Conservation (phyloP, 2,888 invertebrate species). For the Dicyrtomina minuta region DNA sequence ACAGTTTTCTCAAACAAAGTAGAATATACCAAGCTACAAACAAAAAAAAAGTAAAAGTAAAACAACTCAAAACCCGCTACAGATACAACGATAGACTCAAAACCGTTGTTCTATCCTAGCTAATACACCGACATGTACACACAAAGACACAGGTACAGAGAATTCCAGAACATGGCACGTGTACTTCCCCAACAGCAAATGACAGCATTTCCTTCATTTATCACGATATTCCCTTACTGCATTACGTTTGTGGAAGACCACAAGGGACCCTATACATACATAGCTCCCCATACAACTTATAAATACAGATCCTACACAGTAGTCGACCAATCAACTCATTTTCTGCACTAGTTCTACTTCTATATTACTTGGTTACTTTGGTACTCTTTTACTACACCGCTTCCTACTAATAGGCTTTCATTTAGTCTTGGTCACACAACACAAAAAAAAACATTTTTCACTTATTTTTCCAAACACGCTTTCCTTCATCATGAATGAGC, state of each 20-base stretch:
- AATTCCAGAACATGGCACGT: slow-evolving; percentile 18
- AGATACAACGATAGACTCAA: not conserved
- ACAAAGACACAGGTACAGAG: slow-evolving; percentile 3
- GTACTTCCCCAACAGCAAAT: slow-evolving; percentile 22
- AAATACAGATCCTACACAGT: slow-evolving; percentile 9
- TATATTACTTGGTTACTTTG: too few species aligned
- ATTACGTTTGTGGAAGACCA: not conserved
- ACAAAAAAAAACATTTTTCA: not conserved
- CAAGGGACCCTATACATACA: slow-evolving; percentile 2
- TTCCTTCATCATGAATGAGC: not conserved
- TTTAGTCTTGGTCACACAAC: too few species aligned
- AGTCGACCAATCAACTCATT: slow-evolving; percentile 26
- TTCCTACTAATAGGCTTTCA: slow-evolving; percentile 8
- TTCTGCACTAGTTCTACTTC: not conserved
- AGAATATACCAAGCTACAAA: too few species aligned
- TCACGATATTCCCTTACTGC: slow-evolving; percentile 6
- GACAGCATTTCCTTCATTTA: slow-evolving; percentile 22
- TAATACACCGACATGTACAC: too few species aligned
- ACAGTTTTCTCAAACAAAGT: too few species aligned
- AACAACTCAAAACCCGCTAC: too few species aligned
- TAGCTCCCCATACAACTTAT: slow-evolving; percentile 6
- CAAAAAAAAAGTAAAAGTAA: too few species aligned
- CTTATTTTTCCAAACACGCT: not conserved
- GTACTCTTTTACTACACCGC: not conserved
- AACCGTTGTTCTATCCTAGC: too few species aligned